Evolutionary conservation across 2,888 invertebrate genomes (phyloP).

Genomic region (Vannuccia rotundouncinata): DNA sequence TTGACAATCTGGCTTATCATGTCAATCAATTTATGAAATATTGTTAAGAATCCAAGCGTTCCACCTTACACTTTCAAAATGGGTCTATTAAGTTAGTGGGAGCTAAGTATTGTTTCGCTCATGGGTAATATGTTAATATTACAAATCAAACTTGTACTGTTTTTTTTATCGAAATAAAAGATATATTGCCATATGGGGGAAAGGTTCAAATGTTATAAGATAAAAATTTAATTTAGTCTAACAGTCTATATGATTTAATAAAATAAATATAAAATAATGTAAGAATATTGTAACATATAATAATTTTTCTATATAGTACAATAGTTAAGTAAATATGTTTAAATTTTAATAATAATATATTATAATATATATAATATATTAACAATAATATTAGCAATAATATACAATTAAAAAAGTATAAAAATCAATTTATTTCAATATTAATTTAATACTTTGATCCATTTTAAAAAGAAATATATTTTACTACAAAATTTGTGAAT

Average conservation of each 20-base stretch:
- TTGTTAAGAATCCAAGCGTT: not conserved
- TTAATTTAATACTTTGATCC: too few species aligned
- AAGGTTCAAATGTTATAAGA: not conserved
- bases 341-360: too few species aligned
- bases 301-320: too few species aligned
- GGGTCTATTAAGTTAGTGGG: not conserved
- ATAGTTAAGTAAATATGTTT: too few species aligned
- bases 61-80: not conserved
- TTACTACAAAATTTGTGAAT: too few species aligned
- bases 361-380: too few species aligned
- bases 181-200: not conserved
- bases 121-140: not conserved
- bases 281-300: too few species aligned
- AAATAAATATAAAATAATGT: not conserved
- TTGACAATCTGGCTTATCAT: not conserved
- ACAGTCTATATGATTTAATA: too few species aligned
- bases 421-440: too few species aligned
- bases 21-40: constrained; percentile 7
- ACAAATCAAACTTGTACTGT: not conserved
- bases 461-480: too few species aligned
- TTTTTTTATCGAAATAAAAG: not conserved
- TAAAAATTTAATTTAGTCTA: not conserved
- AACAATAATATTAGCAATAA: too few species aligned
- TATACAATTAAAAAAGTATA: too few species aligned
- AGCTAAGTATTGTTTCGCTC: not conserved